Conservation (phyloP, 2,797 vertebrate species). For the Meda fulgida region DNA sequence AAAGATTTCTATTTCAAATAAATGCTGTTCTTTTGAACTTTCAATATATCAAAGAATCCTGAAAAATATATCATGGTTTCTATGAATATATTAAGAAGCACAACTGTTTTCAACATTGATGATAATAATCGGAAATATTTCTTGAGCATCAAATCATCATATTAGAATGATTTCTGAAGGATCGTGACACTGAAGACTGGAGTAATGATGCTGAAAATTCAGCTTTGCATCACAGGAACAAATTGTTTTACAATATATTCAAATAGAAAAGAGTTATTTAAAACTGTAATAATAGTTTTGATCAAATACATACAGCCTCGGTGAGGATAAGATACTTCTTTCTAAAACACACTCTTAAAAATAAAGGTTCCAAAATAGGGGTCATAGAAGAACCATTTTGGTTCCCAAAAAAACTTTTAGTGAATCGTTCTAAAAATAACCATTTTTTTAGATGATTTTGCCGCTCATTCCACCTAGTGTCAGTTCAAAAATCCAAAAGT, state of each 20-base stretch:
- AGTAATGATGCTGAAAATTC: not conserved
- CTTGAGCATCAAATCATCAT: not conserved
- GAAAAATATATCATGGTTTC: not conserved
- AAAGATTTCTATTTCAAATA: not conserved
- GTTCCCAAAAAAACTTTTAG: too few relatives aligned
- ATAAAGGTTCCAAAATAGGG: too few relatives aligned
- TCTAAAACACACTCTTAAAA: too few relatives aligned
- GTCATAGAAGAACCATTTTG: too few relatives aligned
- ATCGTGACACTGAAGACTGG: not conserved
- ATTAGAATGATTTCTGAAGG: not conserved
- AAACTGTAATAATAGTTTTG: not conserved
- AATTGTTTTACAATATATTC: not conserved
- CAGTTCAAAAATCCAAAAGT: too few relatives aligned
- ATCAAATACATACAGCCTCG: not conserved
- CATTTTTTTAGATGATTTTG: too few relatives aligned
- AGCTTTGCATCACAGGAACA: not conserved
- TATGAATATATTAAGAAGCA: not conserved
- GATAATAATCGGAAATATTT: too few relatives aligned
- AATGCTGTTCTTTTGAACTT: not conserved
- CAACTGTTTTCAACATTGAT: not conserved
- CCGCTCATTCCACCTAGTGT: too few relatives aligned
- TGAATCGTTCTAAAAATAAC: too few relatives aligned
- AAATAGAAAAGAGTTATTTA: too few relatives aligned
- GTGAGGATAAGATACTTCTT: not conserved
- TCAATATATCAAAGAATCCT: not conserved